phyloP scores from a whole-genome alignment of 2,797 vertebrate species.

The Anabas testudineus region DNA sequence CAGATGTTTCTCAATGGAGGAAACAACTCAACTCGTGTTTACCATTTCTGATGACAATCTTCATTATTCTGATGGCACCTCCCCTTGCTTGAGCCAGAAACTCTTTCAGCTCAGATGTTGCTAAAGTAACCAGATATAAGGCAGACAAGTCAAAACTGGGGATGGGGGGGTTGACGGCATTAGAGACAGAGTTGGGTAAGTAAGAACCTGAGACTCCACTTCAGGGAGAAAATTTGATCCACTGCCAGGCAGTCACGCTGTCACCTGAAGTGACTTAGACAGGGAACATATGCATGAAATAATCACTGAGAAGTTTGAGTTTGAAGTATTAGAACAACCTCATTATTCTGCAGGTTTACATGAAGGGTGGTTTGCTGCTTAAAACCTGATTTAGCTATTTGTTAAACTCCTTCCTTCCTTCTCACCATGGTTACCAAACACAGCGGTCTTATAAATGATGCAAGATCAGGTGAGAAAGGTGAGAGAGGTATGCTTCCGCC shows the following conservation, averaged over 20 bases:
- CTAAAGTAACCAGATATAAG: conserved; percentile 91
- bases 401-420: conserved; percentile 36
- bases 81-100: conserved; percentile 94
- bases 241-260: conserved; percentile 61
- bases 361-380: background rate
- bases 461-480: conserved; percentile 83
- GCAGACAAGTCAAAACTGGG: conserved; percentile 71
- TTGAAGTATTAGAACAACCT: background rate
- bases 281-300: background rate
- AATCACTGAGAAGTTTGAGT: background rate
- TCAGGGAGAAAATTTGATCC: conserved; percentile 76
- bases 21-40: conserved; percentile 68
- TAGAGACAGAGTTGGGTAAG: conserved; percentile 67
- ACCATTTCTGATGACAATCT: conserved; percentile 97
- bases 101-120: conserved; percentile 94
- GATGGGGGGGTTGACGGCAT: conserved; percentile 53
- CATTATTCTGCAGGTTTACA: background rate
- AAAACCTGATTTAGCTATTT: conserved; percentile 37
- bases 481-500: conserved; percentile 81
- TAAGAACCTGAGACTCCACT: conserved; percentile 77
- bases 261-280: conserved; percentile 53
- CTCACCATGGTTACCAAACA: conserved; percentile 83
- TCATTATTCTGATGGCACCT: conserved; percentile 93
- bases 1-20: conserved; percentile 26
- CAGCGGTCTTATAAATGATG: conserved; percentile 84